phyloP scores from a whole-genome alignment of 2,797 vertebrate species.

The Brachymystax lenok region DNA sequence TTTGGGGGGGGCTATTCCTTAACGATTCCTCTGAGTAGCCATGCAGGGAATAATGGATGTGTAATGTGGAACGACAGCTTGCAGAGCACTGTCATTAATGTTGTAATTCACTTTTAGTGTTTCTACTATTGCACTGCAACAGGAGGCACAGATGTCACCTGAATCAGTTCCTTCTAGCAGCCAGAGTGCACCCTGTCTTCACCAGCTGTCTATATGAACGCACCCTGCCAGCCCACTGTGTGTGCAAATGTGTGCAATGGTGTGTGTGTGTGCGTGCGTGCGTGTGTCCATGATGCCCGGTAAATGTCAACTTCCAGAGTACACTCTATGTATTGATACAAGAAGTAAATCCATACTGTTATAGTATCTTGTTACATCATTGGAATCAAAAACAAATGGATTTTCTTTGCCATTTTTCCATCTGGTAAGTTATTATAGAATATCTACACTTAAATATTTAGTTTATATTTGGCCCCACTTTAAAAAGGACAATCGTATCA shows the following conservation, averaged over 20 bases:
- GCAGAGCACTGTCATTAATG: conserved; percentile 75
- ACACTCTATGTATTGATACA: not conserved
- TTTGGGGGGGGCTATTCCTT: conserved; percentile 32
- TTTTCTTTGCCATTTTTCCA: not conserved
- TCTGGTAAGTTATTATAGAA: not conserved
- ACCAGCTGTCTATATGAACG: conserved; percentile 68
- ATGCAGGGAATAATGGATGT: conserved; percentile 67
- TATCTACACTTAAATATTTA: not conserved
- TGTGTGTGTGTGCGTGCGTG: not conserved
- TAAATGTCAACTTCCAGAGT: conserved; percentile 5
- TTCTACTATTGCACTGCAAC: conserved; percentile 70
- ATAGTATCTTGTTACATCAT: not conserved
- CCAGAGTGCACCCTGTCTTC: conserved; percentile 65
- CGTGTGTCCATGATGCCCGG: not conserved
- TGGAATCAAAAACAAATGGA: not conserved
- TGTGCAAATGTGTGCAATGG: not conserved
- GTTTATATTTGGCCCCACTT: not conserved
- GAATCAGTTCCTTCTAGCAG: conserved; percentile 68
- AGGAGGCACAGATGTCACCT: conserved; percentile 77
- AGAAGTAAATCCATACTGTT: not conserved
- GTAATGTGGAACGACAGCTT: conserved; percentile 74
- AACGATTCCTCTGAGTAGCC: conserved; percentile 63
- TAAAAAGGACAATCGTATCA: not conserved
- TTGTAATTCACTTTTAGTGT: conserved; percentile 77
- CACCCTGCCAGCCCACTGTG: conserved; percentile 51